These are phyloP conservation scores for Asbolus verrucosus DNA, from an alignment of 1,140 invertebrate genomes.

Conservation along the genomic window DNA sequence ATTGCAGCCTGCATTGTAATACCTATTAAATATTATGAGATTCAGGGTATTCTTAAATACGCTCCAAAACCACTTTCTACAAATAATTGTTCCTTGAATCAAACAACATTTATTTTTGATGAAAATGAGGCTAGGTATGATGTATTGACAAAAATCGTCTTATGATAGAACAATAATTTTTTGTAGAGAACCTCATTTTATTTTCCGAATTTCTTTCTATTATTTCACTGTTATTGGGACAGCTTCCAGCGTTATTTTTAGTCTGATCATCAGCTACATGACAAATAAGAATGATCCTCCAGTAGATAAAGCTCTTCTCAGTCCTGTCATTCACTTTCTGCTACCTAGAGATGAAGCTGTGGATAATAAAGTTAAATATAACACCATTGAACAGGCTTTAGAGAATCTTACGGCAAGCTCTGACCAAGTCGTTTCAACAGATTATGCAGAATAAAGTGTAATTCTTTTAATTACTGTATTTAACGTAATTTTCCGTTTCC, in stretches of 20 bases:
- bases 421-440: too few relatives aligned
- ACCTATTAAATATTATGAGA: neutral
- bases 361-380: too few relatives aligned
- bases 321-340: conserved; percentile 54
- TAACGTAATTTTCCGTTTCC: too few relatives aligned
- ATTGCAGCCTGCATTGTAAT: neutral
- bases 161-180: too few relatives aligned
- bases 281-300: conserved; percentile 53
- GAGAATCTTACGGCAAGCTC: too few relatives aligned
- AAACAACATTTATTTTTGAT: conserved; percentile 53
- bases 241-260: conserved; percentile 52
- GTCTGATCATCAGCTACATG: conserved; percentile 58
- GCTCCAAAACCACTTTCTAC: too few relatives aligned
- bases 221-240: conserved; percentile 60
- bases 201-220: conserved; percentile 59
- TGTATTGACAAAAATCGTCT: too few relatives aligned
- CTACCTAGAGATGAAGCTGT: conserved; percentile 49
- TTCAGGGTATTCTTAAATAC: too few relatives aligned
- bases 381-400: too few relatives aligned
- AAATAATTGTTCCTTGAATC: neutral
- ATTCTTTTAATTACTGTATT: too few relatives aligned
- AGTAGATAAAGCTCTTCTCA: conserved; percentile 55
- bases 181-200: conserved; percentile 35
- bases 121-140: too few relatives aligned
- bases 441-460: too few relatives aligned